These are phyloP conservation scores for Heliocidaris erythrogramma DNA, from an alignment of 35 echinoderm and acorn worm genomes.

Conservation along the genomic window DNA sequence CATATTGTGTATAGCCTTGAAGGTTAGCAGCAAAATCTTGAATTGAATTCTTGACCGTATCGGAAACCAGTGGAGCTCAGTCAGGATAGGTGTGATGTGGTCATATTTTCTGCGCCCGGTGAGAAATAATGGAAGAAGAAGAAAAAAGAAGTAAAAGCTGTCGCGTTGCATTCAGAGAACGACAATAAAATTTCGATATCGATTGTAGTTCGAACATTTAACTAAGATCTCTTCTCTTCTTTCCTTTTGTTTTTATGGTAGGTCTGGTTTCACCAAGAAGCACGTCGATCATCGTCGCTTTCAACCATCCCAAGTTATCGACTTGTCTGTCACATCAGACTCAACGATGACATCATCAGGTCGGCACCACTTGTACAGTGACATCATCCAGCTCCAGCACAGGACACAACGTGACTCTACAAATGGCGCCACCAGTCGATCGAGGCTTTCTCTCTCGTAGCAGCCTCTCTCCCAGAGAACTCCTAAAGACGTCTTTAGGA, in stretches of 20 bases:
- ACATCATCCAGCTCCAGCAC: neutral
- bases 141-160: too few species aligned
- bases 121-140: too few species aligned
- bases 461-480: neutral
- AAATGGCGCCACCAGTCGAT: neutral
- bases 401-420: neutral
- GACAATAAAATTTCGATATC: too few species aligned
- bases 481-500: too few species aligned
- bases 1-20: too few species aligned
- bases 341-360: neutral
- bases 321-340: neutral
- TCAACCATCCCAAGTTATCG: neutral
- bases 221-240: neutral
- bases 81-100: too few species aligned
- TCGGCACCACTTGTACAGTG: neutral
- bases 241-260: neutral
- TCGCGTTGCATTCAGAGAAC: too few species aligned
- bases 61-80: too few species aligned
- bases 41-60: too few species aligned
- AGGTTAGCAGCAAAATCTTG: too few species aligned
- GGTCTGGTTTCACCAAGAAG: slow-evolving; percentile 9
- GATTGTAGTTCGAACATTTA: neutral
- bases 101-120: too few species aligned
- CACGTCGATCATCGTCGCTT: neutral
- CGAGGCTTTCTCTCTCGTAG: slow-evolving; percentile 31